These are phyloP conservation scores for Abrostola tripartita DNA, from an alignment of 2,888 invertebrate species.

Conservation along the genomic window DNA sequence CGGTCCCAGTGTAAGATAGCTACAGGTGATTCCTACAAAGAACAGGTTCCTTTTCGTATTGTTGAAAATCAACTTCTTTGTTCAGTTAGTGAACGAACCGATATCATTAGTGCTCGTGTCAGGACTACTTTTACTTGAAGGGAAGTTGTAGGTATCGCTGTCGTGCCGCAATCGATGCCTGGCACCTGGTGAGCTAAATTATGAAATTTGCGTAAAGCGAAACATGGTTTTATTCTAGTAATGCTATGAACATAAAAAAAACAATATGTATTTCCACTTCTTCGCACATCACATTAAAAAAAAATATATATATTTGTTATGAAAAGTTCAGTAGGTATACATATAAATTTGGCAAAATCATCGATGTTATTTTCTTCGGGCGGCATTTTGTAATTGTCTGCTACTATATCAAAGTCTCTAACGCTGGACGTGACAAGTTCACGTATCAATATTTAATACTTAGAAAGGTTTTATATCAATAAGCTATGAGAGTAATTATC, in stretches of 20 bases:
- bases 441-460: conserved; percentile 30
- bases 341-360: too few species aligned
- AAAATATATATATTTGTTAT: too few species aligned
- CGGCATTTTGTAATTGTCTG: background rate
- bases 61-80: conserved; percentile 68
- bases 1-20: conserved; percentile 73
- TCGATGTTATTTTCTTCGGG: too few species aligned
- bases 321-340: too few species aligned
- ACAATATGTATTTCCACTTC: background rate
- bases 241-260: background rate
- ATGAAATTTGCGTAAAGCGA: conserved; percentile 28
- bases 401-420: background rate
- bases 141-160: conserved; percentile 44
- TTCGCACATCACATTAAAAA: too few species aligned
- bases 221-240: conserved; percentile 3
- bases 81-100: conserved; percentile 61
- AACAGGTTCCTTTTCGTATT: conserved; percentile 77
- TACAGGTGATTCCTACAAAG: conserved; percentile 78
- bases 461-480: conserved; percentile 18
- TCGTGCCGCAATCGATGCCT: conserved; percentile 26
- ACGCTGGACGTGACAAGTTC: background rate
- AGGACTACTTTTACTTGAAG: conserved; percentile 71
- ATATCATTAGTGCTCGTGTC: conserved; percentile 56
- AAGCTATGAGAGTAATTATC: conserved; percentile 35
- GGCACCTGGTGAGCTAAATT: conserved; percentile 19